Evolutionary conservation across 2,888 invertebrate species (phyloP).

Genomic region (Plebejus melissa): DNA sequence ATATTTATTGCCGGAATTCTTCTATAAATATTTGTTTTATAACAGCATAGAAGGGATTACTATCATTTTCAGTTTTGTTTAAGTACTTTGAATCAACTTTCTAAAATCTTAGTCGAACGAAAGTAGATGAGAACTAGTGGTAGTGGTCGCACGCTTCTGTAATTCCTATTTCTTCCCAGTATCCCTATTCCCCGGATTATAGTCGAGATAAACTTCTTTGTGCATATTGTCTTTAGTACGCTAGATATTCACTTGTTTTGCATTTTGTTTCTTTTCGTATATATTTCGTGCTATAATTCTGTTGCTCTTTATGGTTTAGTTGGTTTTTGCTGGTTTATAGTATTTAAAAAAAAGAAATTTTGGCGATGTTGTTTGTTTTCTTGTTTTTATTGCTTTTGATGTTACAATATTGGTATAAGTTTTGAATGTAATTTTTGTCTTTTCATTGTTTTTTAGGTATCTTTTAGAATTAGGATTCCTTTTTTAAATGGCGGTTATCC

Average conservation of each 20-base stretch:
- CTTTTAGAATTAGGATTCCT: too few relatives aligned
- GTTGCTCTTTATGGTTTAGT: background rate
- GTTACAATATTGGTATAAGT: background rate
- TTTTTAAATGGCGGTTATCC: too few relatives aligned
- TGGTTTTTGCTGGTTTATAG: background rate
- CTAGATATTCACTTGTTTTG: constrained; percentile 11
- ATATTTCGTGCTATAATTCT: background rate
- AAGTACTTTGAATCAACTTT: background rate
- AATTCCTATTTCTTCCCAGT: constrained; percentile 23
- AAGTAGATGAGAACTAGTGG: background rate
- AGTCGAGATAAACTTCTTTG: constrained; percentile 20
- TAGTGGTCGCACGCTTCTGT: constrained; percentile 12
- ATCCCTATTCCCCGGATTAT: constrained; percentile 18
- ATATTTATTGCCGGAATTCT: background rate
- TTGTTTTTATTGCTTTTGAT: background rate
- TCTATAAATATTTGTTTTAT: background rate
- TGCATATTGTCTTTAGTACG: constrained; percentile 12
- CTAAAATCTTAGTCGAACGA: background rate
- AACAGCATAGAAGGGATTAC: background rate
- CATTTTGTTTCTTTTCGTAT: constrained; percentile 1
- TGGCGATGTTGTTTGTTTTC: background rate
- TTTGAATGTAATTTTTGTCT: background rate
- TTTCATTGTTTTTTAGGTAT: background rate
- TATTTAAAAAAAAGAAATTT: too few relatives aligned
- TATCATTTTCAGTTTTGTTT: background rate